Conservation (phyloP, 2,888 invertebrate species). For the Leptopterna dolabrata region DNA sequence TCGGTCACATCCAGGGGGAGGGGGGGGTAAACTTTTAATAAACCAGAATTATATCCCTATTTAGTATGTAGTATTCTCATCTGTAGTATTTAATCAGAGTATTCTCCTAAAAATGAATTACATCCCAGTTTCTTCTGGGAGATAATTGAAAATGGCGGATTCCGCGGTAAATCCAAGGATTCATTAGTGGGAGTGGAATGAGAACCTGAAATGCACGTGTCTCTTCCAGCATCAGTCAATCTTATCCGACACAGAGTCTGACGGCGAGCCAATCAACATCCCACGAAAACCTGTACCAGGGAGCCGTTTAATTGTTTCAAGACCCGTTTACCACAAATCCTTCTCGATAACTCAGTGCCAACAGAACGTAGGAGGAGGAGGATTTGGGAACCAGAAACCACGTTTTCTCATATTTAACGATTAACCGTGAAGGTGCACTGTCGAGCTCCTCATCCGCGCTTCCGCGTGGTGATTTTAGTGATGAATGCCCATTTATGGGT, state of each 20-base stretch:
- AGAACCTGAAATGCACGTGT: background rate
- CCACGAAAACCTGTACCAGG: background rate
- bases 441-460: constrained; percentile 1
- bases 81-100: too few species aligned
- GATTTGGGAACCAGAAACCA: background rate
- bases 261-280: constrained; percentile 1
- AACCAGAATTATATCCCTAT: too few species aligned
- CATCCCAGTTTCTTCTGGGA: background rate
- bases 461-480: background rate
- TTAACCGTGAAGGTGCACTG: background rate
- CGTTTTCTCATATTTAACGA: constrained; percentile 27
- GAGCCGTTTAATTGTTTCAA: background rate
- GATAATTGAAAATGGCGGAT: background rate
- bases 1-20: too few species aligned
- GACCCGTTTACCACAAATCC: background rate
- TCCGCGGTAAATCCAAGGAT: background rate
- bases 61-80: too few species aligned
- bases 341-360: background rate
- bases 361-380: background rate
- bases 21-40: too few species aligned
- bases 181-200: background rate
- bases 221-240: background rate
- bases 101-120: too few species aligned
- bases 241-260: background rate
- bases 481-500: background rate